Conservation (phyloP, 1,140 invertebrate genomes). For the Caerostris darwini region DNA sequence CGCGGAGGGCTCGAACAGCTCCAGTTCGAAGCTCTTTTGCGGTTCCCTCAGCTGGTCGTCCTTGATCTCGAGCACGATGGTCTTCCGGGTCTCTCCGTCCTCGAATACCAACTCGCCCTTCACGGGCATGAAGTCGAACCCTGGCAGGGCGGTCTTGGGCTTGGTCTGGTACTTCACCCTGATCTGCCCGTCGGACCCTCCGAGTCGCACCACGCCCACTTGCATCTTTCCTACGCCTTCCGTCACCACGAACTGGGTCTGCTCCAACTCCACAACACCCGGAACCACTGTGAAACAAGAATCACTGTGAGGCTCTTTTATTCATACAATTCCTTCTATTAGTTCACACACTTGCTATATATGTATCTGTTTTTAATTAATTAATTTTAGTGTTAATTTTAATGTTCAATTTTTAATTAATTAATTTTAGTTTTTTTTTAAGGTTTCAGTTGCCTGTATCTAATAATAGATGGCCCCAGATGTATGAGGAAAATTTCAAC, state of each 20-base stretch:
- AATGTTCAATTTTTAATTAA: no score
- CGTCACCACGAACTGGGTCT: conserved; percentile 81
- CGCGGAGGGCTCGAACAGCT: not conserved
- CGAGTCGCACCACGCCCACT: conserved; percentile 83
- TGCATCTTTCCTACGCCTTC: conserved; percentile 84
- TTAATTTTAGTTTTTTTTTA: no score
- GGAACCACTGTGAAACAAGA: no score
- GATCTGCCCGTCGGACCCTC: conserved; percentile 85
- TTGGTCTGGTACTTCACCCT: conserved; percentile 84
- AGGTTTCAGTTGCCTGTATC: no score
- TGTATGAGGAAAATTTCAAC: no score
- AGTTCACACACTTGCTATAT: no score
- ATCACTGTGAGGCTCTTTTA: no score
- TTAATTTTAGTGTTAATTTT: no score
- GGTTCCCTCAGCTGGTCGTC: conserved; percentile 82
- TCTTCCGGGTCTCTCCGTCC: conserved; percentile 83
- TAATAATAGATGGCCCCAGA: no score
- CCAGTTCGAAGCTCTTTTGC: not conserved
- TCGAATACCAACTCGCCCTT: conserved; percentile 84
- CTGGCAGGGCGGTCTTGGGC: conserved; percentile 84
- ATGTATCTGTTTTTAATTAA: no score
- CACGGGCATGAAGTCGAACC: conserved; percentile 83
- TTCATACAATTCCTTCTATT: no score
- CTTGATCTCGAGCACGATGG: conserved; percentile 85
- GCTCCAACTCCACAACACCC: no score